Percentiles rank a stretch among this genome's conserved stretches.
Conservation (phyloP, 2,797 vertebrate species). For the Sylvilagus floridanus region DNA sequence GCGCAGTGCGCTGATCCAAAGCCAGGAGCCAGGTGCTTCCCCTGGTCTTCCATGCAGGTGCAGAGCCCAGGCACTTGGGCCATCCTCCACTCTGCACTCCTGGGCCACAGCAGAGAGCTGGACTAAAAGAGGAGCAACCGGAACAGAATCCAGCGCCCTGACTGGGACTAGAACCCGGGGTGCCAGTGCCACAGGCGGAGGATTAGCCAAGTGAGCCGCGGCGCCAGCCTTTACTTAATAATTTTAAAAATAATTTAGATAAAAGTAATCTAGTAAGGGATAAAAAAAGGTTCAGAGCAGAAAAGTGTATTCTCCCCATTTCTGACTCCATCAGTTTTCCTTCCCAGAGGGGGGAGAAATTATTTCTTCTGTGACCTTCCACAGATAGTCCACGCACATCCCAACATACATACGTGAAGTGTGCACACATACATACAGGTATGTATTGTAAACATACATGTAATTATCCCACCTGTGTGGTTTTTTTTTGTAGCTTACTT, state of each 20-base stretch:
- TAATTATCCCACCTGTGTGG: not conserved
- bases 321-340: not conserved
- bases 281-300: not conserved
- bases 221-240: not conserved
- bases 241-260: conserved; percentile 27
- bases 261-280: not conserved
- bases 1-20: no score
- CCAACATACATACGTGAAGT: not conserved
- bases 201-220: no score
- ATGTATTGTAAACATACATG: not conserved
- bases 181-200: no score
- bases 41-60: no score
- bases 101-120: no score
- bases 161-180: no score
- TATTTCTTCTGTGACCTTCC: not conserved
- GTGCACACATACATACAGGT: not conserved
- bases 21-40: no score
- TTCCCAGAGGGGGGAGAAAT: not conserved
- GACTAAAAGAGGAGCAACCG: no score
- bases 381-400: not conserved
- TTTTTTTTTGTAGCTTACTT: not conserved
- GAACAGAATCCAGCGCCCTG: no score
- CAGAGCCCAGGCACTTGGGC: no score
- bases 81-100: no score
- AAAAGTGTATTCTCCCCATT: not conserved